Percentiles rank a stretch among this genome's conserved stretches.
Evolutionary conservation across 2,113 vertebrate species (phyloP).

Genomic region (Cricetomys ansorgei): DNA sequence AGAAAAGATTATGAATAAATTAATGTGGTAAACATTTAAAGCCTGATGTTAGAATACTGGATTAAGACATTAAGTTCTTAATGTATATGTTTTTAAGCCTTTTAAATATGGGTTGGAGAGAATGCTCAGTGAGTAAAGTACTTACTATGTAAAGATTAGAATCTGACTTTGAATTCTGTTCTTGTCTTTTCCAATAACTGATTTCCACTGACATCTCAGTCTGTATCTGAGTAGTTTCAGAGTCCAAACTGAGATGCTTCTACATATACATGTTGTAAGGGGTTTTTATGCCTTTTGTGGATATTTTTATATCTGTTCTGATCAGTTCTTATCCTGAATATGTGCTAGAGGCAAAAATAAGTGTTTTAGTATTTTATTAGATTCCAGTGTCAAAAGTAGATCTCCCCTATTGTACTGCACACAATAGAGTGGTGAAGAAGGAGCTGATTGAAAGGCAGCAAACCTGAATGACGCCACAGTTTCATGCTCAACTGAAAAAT

Average conservation of each 20-base stretch:
- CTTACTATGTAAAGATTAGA: neutral
- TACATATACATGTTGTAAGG: neutral
- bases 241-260: neutral
- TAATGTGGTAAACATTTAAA: neutral
- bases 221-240: neutral
- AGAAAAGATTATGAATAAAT: neutral
- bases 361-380: neutral
- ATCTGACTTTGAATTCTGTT: neutral
- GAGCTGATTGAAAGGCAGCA: neutral
- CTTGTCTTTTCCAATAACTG: neutral
- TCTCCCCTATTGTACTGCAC: neutral
- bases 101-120: neutral
- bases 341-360: neutral
- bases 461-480: neutral
- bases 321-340: neutral
- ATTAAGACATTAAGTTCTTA: neutral
- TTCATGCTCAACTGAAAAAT: neutral
- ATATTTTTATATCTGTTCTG: neutral
- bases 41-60: neutral
- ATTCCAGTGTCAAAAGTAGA: neutral
- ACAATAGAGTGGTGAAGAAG: neutral
- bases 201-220: neutral
- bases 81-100: neutral
- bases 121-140: neutral
- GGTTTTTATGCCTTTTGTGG: neutral